Base-by-base conservation (phyloP, 2,797 vertebrate species). In the Sardinella longiceps region DNA sequence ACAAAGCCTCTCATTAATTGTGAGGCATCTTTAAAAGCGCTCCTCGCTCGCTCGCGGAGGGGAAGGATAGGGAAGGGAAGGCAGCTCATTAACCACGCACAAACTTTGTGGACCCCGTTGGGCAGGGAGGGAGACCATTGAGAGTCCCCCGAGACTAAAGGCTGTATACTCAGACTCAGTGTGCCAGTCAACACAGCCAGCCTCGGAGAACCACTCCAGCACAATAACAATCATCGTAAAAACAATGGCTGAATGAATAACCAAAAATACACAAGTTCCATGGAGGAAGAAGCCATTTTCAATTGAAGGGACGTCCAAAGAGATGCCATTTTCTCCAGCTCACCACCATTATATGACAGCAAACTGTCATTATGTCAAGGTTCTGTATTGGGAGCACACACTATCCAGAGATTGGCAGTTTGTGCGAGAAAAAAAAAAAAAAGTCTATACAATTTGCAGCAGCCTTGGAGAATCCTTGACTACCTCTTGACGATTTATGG, bases 381-480 rank as follows among this genome's bases (percentile, higher is more conserved):
- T 10, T 23, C 81, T 80, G 51, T 84, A 82, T 48, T 51, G 66
- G 74, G 9, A 81, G 83, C 88, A 87, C 82, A 87, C 88, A 84
- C 87, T 86, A 89, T 86, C 83, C 83, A 37, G 84, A 50, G 87
- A 85, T 85, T 77, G 33, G 84, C 48, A 82, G 89, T 84, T 85
- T n/a, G 83, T 45, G 28, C n/a, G n/a, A n/a, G n/a, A n/a, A n/a
- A n/a, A n/a, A n/a, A n/a, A n/a, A 66, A 81, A 86, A 45, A 88
- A 86, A 86, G 84, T 87, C 88, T 88, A 66, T 90, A 85, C 89
- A 89, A 92, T 91, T 92, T 90, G 87, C 92, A 89, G 87, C 84
- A 80, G 77, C 90, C 82, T 80, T 92, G 89, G 90, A 93, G 91
- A 89, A 92, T 90, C 92, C 92, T 91, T 90, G 92, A 94, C 89